A percentile compares a stretch with the other conserved stretches of the same genome.
These are phyloP conservation scores for Phylloscopus trochiloides DNA, from an alignment of 2,113 vertebrate species.

Conservation along the genomic window DNA sequence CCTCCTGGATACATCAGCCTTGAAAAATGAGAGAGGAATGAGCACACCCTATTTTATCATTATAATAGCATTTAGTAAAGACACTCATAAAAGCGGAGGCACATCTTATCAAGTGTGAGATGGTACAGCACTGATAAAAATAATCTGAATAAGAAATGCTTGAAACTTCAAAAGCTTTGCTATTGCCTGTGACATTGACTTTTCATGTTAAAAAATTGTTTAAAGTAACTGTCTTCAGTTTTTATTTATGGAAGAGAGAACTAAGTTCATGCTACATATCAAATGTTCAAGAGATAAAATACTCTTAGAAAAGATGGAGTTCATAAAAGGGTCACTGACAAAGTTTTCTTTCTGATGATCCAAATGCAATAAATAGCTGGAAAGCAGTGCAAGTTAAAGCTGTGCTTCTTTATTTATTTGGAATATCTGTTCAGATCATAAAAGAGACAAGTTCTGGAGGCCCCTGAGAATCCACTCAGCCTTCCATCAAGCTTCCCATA, in stretches of 20 bases:
- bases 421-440: neutral
- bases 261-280: neutral
- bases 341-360: constrained; percentile 21
- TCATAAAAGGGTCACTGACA: constrained; percentile 27
- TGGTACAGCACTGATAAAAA: constrained; percentile 43
- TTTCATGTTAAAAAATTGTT: constrained; percentile 41
- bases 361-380: neutral
- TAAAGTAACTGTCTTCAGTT: constrained; percentile 43
- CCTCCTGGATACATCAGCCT: neutral
- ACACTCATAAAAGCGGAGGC: neutral
- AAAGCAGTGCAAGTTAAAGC: neutral
- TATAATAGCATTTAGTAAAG: constrained; percentile 27
- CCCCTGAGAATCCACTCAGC: neutral
- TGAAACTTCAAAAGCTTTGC: constrained; percentile 39
- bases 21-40: constrained; percentile 5
- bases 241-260: constrained; percentile 50
- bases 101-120: constrained; percentile 31
- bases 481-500: neutral
- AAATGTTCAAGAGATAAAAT: constrained; percentile 11
- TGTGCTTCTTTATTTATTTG: neutral
- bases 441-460: neutral
- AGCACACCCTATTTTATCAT: constrained; percentile 28
- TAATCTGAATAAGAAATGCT: constrained; percentile 45
- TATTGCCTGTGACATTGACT: constrained; percentile 40
- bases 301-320: constrained; percentile 17